phyloP scores from a whole-genome alignment of 2,797 vertebrate species.

The Chaunax sp. region DNA sequence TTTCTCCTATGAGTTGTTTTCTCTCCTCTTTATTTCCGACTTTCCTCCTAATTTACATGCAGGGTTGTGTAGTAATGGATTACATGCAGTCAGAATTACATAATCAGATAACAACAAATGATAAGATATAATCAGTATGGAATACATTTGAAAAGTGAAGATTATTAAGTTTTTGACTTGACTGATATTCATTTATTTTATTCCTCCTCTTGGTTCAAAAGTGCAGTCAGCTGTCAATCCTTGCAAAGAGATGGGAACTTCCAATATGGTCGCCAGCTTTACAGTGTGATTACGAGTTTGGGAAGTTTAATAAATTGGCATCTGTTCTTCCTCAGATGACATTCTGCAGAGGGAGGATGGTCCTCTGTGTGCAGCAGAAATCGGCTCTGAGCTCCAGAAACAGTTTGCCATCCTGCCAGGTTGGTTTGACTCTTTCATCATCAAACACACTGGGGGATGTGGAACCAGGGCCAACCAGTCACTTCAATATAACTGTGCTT shows the following conservation, averaged over 20 bases:
- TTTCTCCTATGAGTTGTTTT: constrained; percentile 11
- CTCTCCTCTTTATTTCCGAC: neutral
- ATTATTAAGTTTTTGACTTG: no score
- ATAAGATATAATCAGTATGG: no score
- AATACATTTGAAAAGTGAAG: no score
- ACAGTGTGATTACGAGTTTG: neutral
- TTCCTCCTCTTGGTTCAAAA: no score
- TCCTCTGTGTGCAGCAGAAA: constrained; percentile 88
- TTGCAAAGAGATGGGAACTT: neutral
- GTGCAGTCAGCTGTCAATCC: neutral
- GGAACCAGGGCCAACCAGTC: neutral
- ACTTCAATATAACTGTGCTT: no score
- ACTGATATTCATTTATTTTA: no score
- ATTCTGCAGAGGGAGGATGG: constrained; percentile 90
- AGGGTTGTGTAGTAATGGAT: neutral
- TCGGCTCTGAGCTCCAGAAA: constrained; percentile 90
- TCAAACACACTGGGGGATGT: neutral
- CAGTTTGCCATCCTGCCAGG: constrained; percentile 93
- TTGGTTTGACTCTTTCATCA: constrained; percentile 58
- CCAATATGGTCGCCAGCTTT: neutral
- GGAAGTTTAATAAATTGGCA: neutral
- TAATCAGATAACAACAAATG: neutral
- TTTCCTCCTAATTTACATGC: neutral
- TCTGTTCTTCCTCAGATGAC: constrained; percentile 84
- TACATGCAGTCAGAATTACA: neutral